Evolutionary conservation across 2,888 invertebrate genomes (phyloP).

Genomic region (Trilocha varians): DNA sequence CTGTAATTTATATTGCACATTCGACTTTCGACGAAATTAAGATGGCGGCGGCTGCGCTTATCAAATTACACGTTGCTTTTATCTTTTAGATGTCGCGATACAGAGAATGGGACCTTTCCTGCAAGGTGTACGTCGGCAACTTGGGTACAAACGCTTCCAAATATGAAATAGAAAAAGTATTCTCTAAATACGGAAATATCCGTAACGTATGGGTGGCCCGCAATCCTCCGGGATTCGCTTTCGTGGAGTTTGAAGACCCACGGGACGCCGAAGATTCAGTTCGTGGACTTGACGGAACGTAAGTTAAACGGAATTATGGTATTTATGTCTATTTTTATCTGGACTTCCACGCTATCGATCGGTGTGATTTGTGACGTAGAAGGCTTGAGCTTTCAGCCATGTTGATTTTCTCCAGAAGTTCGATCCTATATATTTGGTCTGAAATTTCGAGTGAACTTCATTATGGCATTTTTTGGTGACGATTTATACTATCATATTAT

Average conservation of each 20-base stretch:
- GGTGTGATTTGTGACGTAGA: slow-evolving; percentile 7
- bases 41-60: slow-evolving; percentile 31
- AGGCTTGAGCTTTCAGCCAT: slow-evolving; percentile 13
- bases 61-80: slow-evolving; percentile 16
- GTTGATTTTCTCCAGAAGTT: no score
- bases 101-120: slow-evolving; percentile 87
- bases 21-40: no score
- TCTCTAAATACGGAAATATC: slow-evolving; percentile 89
- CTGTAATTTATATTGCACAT: no score
- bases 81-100: slow-evolving; percentile 77
- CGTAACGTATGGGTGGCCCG: slow-evolving; percentile 95
- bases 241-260: slow-evolving; percentile 91
- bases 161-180: slow-evolving; percentile 90
- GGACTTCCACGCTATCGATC: slow-evolving; percentile 7
- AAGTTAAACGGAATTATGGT: no score
- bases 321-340: slow-evolving; percentile 4
- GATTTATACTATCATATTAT: no score
- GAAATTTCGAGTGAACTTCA: no score
- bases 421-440: no score
- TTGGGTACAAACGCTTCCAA: slow-evolving; percentile 92
- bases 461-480: no score
- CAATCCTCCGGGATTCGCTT: slow-evolving; percentile 94
- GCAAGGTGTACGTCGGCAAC: slow-evolving; percentile 95
- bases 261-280: slow-evolving; percentile 91
- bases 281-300: slow-evolving; percentile 84